Evolutionary conservation across 2,113 vertebrate species (phyloP).

Genomic region (Paraplagusia blochii): DNA sequence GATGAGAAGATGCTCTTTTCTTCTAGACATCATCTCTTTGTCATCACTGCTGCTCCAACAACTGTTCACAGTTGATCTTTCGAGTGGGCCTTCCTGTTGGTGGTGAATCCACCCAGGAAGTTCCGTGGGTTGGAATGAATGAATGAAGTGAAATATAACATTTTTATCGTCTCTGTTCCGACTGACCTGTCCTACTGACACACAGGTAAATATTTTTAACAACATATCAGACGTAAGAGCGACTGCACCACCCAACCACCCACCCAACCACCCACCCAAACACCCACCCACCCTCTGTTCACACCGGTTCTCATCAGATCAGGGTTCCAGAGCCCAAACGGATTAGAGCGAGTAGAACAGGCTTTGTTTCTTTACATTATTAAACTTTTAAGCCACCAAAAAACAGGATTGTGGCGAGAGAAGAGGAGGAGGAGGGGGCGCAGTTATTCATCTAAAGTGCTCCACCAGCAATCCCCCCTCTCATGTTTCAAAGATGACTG

Average conservation of each 20-base stretch:
- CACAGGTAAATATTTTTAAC: too few species aligned
- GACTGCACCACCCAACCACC: too few species aligned
- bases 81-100: neutral
- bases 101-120: too few species aligned
- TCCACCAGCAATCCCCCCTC: conserved; percentile 28
- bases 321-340: conserved; percentile 54
- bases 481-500: conserved; percentile 46
- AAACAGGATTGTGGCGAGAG: conserved; percentile 70
- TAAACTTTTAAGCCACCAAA: conserved; percentile 77
- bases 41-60: too few species aligned
- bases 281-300: conserved; percentile 3
- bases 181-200: too few species aligned
- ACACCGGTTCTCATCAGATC: conserved; percentile 42
- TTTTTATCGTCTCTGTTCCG: neutral
- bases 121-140: too few species aligned
- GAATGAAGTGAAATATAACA: too few species aligned
- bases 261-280: too few species aligned
- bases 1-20: too few species aligned
- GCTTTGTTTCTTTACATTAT: conserved; percentile 73
- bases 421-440: conserved; percentile 47
- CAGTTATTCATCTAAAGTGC: conserved; percentile 66
- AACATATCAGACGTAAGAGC: neutral
- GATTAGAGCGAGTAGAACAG: conserved; percentile 66
- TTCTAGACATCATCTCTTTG: too few species aligned
- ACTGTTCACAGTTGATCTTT: conserved; percentile 5